Evolutionary conservation across 1,140 invertebrate species (phyloP).

Genomic region (Drosophila repletoides): DNA sequence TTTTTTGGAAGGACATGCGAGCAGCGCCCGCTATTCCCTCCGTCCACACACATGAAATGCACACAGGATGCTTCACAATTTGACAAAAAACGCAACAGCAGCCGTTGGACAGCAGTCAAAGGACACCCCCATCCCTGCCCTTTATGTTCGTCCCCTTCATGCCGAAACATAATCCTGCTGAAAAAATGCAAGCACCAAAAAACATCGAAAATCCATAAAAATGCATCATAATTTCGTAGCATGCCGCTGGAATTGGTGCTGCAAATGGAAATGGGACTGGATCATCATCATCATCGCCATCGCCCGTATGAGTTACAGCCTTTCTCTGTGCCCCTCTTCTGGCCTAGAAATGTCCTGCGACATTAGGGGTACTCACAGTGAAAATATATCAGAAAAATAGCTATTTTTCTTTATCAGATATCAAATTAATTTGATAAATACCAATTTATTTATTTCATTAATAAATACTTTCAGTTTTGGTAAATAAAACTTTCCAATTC

Average conservation of each 20-base stretch:
- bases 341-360: not conserved
- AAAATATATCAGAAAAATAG: not conserved
- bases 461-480: not conserved
- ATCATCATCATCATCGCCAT: constrained; percentile 47
- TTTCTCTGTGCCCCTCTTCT: not conserved
- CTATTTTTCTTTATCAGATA: not conserved
- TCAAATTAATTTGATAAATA: too few relatives aligned
- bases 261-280: constrained; percentile 52
- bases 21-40: too few relatives aligned
- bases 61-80: constrained; percentile 63
- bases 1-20: too few relatives aligned
- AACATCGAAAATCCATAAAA: constrained; percentile 82
- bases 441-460: not conserved
- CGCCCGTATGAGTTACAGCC: constrained; percentile 9
- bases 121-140: not conserved
- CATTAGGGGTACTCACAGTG: constrained; percentile 10
- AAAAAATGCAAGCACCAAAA: constrained; percentile 67
- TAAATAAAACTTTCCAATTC: not conserved
- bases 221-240: constrained; percentile 80
- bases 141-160: constrained; percentile 2
- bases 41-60: constrained; percentile 11
- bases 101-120: too few relatives aligned
- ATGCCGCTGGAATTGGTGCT: constrained; percentile 48
- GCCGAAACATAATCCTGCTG: constrained; percentile 57
- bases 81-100: constrained; percentile 50